Evolutionary conservation across 2,888 invertebrate species (phyloP).

Genomic region (Drosophila kuntzei): DNA sequence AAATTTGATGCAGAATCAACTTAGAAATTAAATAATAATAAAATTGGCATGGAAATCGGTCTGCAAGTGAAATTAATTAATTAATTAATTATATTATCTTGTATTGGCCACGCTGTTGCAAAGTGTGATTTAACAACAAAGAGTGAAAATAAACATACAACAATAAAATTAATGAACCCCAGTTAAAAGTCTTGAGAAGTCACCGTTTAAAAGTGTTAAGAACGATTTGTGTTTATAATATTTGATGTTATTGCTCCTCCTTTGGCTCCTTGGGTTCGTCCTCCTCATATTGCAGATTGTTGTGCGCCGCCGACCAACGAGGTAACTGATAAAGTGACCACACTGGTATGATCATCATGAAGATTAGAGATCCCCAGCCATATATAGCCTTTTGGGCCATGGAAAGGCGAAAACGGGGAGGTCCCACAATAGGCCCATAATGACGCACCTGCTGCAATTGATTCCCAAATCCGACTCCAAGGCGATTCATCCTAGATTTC

Average conservation of each 20-base stretch:
- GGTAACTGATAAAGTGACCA: constrained; percentile 64
- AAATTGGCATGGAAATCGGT: too few species aligned
- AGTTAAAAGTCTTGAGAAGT: constrained; percentile 63
- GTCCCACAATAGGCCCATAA: constrained; percentile 59
- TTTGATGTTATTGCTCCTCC: neutral
- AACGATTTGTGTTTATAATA: neutral
- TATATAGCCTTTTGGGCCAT: constrained; percentile 40
- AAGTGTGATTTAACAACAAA: neutral
- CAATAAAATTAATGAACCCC: constrained; percentile 22
- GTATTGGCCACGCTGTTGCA: constrained; percentile 5
- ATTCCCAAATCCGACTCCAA: constrained; percentile 6
- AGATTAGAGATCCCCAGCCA: constrained; percentile 52
- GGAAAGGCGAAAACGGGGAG: constrained; percentile 71
- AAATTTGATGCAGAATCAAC: too few species aligned
- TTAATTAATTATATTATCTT: neutral
- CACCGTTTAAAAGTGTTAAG: constrained; percentile 57
- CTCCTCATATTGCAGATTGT: constrained; percentile 40
- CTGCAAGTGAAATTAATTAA: neutral
- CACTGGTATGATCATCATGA: constrained; percentile 72
- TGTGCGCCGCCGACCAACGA: constrained; percentile 63
- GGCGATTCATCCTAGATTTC: neutral
- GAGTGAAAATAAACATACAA: neutral
- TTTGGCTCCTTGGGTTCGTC: neutral
- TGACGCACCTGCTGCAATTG: constrained; percentile 51
- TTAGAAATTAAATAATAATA: too few species aligned